phyloP scores from a whole-genome alignment of 2,113 vertebrate species.

The Vidua chalybeata region DNA sequence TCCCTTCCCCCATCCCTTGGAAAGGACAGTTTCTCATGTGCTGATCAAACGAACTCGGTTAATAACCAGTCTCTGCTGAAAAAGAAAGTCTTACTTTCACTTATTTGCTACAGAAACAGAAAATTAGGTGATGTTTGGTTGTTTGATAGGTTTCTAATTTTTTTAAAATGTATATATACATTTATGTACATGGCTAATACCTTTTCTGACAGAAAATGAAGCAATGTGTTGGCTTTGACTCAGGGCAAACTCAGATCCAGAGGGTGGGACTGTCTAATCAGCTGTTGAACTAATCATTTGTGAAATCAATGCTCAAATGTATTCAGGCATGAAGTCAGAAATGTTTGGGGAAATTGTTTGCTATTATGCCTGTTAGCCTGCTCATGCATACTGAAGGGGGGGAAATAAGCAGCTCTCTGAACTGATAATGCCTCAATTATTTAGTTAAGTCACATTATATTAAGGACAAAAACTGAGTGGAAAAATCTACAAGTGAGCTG shows the following conservation, averaged over 20 bases:
- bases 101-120: not conserved
- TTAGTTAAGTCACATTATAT: not conserved
- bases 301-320: not conserved
- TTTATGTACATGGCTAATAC: not conserved
- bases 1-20: not conserved
- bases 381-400: not conserved
- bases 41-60: not conserved
- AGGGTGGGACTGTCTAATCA: not conserved
- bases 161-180: not conserved
- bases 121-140: not conserved
- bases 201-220: not conserved
- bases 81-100: not conserved
- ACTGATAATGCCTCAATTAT: slow-evolving; percentile 1
- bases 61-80: not conserved
- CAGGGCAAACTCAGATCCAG: not conserved
- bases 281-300: not conserved
- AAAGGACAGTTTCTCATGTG: not conserved
- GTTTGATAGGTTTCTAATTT: not conserved
- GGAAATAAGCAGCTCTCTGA: not conserved
- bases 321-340: not conserved
- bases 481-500: slow-evolving; percentile 32
- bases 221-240: not conserved
- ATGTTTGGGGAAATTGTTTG: not conserved
- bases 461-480: slow-evolving; percentile 5
- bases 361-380: not conserved